phyloP scores from a whole-genome alignment of 2,888 invertebrate genomes.

The Herminia tarsipennalis region DNA sequence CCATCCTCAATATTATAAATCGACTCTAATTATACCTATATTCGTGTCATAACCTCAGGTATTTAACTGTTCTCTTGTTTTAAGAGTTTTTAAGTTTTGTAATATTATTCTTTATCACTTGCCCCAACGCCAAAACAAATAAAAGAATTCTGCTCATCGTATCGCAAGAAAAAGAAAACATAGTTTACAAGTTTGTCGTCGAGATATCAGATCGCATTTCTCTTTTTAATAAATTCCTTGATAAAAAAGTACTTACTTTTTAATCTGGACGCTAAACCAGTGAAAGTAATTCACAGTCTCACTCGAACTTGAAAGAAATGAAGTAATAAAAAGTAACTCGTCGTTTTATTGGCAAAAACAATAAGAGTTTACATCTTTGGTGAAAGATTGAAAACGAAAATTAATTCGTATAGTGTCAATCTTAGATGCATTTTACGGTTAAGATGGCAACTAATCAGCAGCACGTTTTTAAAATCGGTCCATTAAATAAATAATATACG shows the following conservation, averaged over 20 bases:
- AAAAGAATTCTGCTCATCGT: too few species aligned
- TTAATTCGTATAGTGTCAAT: too few species aligned
- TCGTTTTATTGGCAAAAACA: constrained; percentile 5
- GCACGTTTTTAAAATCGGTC: too few species aligned
- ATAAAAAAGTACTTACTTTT: constrained; percentile 32
- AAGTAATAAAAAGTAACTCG: constrained; percentile 22
- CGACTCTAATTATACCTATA: too few species aligned
- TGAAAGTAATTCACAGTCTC: constrained; percentile 36
- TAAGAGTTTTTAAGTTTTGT: background rate
- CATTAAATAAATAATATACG: too few species aligned
- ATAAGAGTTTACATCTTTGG: background rate
- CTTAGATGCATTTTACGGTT: too few species aligned
- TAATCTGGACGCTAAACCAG: constrained; percentile 25
- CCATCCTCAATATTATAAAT: too few species aligned
- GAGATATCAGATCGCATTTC: constrained; percentile 25
- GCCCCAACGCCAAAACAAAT: too few species aligned
- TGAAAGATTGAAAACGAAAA: background rate
- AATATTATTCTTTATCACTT: background rate
- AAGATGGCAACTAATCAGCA: too few species aligned
- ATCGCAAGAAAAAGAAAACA: background rate
- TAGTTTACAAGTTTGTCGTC: background rate
- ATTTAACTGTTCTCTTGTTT: too few species aligned
- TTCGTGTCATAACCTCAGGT: too few species aligned
- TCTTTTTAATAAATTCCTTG: constrained; percentile 37
- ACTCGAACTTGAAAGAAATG: constrained; percentile 16